Conservation (phyloP, 2,888 invertebrate genomes). For the Eupithecia centaureata region DNA sequence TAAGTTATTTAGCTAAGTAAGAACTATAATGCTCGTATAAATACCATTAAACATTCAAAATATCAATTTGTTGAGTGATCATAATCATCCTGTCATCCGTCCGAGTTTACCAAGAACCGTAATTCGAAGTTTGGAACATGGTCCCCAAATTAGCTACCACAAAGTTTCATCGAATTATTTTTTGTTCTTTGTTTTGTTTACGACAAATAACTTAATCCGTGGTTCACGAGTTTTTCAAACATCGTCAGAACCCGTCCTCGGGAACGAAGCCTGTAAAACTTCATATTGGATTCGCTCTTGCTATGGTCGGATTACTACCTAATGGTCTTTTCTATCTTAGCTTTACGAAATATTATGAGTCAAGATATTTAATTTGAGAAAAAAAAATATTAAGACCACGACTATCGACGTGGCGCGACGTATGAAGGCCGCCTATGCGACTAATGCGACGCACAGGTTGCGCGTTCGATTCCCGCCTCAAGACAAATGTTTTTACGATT, state of each 20-base stretch:
- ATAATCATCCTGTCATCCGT: conserved; percentile 3
- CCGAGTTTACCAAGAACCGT: conserved; percentile 7
- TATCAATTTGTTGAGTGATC: conserved; percentile 1
- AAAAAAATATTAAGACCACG: neutral
- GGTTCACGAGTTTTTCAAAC: neutral
- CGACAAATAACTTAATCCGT: conserved; percentile 7
- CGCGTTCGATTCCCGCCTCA: too few species aligned
- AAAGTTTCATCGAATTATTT: conserved; percentile 11
- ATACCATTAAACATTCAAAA: neutral
- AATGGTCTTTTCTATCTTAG: neutral
- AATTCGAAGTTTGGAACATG: conserved; percentile 3
- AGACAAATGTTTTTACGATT: too few species aligned
- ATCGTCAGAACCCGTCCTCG: conserved; percentile 6
- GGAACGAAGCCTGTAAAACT: conserved; percentile 1
- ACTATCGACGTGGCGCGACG: too few species aligned
- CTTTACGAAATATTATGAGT: neutral
- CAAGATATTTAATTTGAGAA: neutral
- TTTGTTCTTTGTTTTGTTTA: conserved; percentile 12
- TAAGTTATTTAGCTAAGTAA: neutral
- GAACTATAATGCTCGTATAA: neutral
- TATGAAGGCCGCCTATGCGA: too few species aligned
- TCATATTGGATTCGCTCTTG: neutral
- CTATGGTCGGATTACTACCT: conserved; percentile 5
- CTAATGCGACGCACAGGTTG: too few species aligned
- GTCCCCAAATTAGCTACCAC: conserved; percentile 9